Evolutionary conservation across 1,140 invertebrate species (phyloP), one percentile per base, ranked within the genome.

Genomic region (Pachypeltis micranthus): DNA sequence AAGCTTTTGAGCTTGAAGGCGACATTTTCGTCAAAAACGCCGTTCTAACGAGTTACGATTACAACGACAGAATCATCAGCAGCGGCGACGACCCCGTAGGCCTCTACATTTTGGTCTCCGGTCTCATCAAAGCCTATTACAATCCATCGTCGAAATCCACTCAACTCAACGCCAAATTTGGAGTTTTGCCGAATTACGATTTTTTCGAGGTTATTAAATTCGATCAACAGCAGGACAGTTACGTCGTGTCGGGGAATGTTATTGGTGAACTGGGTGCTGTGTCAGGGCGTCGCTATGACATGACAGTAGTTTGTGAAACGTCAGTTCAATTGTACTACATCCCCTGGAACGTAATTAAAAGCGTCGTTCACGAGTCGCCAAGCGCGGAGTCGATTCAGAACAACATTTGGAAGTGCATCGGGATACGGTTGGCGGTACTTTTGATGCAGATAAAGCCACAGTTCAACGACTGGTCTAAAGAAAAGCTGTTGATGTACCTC

Each of bases 201-300:
- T 60, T 44, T 25, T 28, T 60, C 4, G 34, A 24, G 7, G 44
- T n/a, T 44, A 25, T 60, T 12, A 44, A 1, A 3, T 10, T 31
- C 19, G 34, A 44, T 19, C 19, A 60, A 24, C 7, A 19, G 44
- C 64, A 71, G 24, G 65, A 72, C 4, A 75, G 77, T 61, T 78
- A 74, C 60, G 67, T 77, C 58, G 70, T 73, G 0, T 68, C 75
- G 12, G 77, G 76, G 3, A 74, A 72, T 44, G 71, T 78, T 2
- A 70, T 78, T 44, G 76, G 77, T 1, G 76, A 77, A 65, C 70
- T 76, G 65, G 72, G 75, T 14, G 64, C 77, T 14, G 64, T 77
- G 7, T 74, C 74, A n/a, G 70, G 72, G 47, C 67, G 67, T 47
- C 67, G 67, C 0, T 64, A 73, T 24, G 72, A 70, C 39, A 72